These are phyloP conservation scores for Zaprionus ornatus DNA, from an alignment of 1,140 invertebrate species.

Conservation along the genomic window DNA sequence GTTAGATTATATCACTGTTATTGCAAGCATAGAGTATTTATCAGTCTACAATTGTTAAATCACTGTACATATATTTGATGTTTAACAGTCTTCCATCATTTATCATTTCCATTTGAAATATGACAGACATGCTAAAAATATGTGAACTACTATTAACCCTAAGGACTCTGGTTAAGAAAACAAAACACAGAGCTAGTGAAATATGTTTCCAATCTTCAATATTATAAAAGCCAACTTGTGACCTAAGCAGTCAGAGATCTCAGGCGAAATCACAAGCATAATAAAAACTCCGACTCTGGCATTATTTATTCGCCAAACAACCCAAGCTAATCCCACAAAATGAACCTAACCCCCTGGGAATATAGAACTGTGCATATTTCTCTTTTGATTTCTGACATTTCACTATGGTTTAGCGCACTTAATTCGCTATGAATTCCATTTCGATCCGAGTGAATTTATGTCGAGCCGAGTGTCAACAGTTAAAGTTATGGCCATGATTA, in stretches of 20 bases:
- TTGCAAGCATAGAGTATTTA: too few relatives aligned
- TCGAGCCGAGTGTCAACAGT: slow-evolving; percentile 7
- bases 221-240: not conserved
- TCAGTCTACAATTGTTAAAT: too few relatives aligned
- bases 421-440: slow-evolving; percentile 1
- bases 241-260: not conserved
- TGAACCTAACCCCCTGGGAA: not conserved
- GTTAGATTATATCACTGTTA: not conserved
- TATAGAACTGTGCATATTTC: not conserved
- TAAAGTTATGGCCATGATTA: slow-evolving; percentile 28
- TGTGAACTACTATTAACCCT: not conserved
- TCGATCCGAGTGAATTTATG: slow-evolving; percentile 7
- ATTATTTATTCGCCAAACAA: not conserved
- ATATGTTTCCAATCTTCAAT: not conserved
- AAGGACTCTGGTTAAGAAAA: not conserved
- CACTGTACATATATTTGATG: not conserved
- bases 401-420: slow-evolving; percentile 2
- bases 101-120: not conserved
- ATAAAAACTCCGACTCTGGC: not conserved
- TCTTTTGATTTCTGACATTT: slow-evolving; percentile 5
- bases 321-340: not conserved
- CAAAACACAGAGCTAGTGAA: not conserved
- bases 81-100: not conserved
- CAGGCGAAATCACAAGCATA: not conserved
- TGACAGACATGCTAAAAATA: not conserved